Base-by-base conservation (phyloP, 92 coral and sea anemone species). In the Porites lobata region DNA sequence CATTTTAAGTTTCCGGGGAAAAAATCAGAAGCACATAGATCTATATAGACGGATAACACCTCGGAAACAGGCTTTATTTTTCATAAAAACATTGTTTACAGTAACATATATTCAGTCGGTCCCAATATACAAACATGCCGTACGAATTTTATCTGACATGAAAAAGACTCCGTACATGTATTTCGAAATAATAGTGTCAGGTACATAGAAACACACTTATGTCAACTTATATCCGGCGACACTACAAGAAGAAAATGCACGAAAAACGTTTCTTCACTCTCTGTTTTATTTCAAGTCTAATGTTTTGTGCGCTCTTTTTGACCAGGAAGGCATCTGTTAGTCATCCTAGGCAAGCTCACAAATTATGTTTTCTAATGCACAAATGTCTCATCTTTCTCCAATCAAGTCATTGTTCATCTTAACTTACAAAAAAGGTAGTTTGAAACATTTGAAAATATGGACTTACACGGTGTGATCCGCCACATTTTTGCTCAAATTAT, bases 261-360 rank as follows among this genome's bases (percentile, higher is more conserved):
- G 26, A 26, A 59, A 70, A 32, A 64, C 8, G 38, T 57, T 56
- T 9, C 32, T 56, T 38, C 47, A 6, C 51, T n/a, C 58, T 13
- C 14, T 8, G 53, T 32, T 75, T 75, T 53, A 58, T 57, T n/a
- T 57, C 13, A 56, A 71, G 63, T 38, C 11, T 2, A 63, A 43
- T 19, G 53, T 53, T 1, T 52, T 50, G 63, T n/a, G 20, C 63
- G 4, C 3, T 75, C 18, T 8, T 32, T 29, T 54, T 57, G 68
- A 47, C 86, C 86, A 69, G 86, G 86, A 82, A 82, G 43, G 70
- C 86, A 70, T 51, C 86, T 82, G 78, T 38, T 78, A 57, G 47
- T 38, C 47, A 17, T 58, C n/a, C 50, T 32, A 68, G 54, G 58
- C 78, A 19, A 81, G 21, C 24, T 66, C 75, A 66, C 52, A 80